Base-by-base conservation (phyloP, 2,888 invertebrate species). In the Microplitis deprimator region DNA sequence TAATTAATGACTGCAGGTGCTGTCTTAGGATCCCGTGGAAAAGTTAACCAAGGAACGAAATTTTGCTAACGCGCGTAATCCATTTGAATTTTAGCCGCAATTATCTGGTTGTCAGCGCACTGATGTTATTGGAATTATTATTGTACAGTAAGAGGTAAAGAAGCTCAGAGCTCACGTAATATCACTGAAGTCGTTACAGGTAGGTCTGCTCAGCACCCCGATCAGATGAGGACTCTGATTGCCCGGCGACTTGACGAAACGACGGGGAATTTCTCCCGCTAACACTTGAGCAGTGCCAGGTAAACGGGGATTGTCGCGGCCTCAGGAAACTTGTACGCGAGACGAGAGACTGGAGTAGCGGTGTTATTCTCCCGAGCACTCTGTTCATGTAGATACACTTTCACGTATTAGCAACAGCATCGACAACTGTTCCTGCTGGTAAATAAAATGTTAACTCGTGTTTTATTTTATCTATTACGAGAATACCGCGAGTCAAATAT, bases 321-420 rank as follows among this genome's bases (percentile, higher is more conserved):
- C 75, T 75, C 38, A 70, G 75, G 73, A 73, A 69, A 17, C 20
- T 8, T n/a, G 62, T 62, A 76, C 50, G 17, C 65, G 41, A 60
- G 41, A 38, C 50, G 70, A 70, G 60, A 59, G 77, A 73, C 72
- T 61, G 69, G 68, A 61, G 65, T 60, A 64, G 40, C 76, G 74
- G 76, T 69, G 76, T 79, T 74, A 72, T 29, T 29, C 50, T 50
- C 13, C 68, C 6, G 62, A 73, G 29, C 71, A 68, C 73, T 75
- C 41, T 59, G 40, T 75, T 73, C 75, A 73, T 79, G 83, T 83
- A 80, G 82, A 86, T 87, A 86, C 85, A 87, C 87, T 87, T 87
- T 87, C 87, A 87, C 87, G 86, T 85, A 84, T 85, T 87, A 85
- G 84, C 86, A 85, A 86, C 50, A 50, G 50, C 50, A 50, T 50